Conservation (phyloP, 2,888 invertebrate species). For the Epirrhoe alternata region DNA sequence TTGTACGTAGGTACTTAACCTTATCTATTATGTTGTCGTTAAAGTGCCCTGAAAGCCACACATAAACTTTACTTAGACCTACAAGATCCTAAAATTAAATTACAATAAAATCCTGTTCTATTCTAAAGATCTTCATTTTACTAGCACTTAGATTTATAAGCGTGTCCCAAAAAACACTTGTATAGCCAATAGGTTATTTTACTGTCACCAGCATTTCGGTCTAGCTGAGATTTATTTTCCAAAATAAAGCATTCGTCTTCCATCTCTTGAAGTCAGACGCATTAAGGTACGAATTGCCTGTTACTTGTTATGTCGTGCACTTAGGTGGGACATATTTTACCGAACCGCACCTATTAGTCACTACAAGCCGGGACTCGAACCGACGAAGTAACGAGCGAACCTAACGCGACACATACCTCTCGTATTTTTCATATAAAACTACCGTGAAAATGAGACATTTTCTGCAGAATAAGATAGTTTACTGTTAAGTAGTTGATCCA, state of each 20-base stretch:
- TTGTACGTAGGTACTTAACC: background rate
- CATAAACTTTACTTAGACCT: background rate
- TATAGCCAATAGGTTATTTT: background rate
- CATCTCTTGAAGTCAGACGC: slow-evolving; percentile 39
- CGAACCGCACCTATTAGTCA: slow-evolving; percentile 66
- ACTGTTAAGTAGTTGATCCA: slow-evolving; percentile 17
- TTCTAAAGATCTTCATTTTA: too few relatives aligned
- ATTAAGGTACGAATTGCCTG: slow-evolving; percentile 52
- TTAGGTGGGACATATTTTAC: slow-evolving; percentile 65
- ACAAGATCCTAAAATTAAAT: too few relatives aligned
- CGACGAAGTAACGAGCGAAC: slow-evolving; percentile 66
- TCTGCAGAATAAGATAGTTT: slow-evolving; percentile 17
- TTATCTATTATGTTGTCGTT: background rate
- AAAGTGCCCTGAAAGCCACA: background rate
- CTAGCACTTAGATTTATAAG: too few relatives aligned
- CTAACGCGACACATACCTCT: slow-evolving; percentile 68
- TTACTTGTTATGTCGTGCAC: slow-evolving; percentile 58
- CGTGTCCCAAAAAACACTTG: too few relatives aligned
- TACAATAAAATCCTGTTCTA: too few relatives aligned
- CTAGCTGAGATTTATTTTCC: slow-evolving; percentile 15
- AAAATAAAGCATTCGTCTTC: slow-evolving; percentile 30
- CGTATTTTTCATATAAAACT: slow-evolving; percentile 69
- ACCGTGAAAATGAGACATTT: slow-evolving; percentile 59
- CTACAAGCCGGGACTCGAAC: slow-evolving; percentile 58
- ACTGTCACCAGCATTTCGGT: background rate